Evolutionary conservation across 2,113 vertebrate species (phyloP).

Genomic region (Rhinolophus ferrumequinum): DNA sequence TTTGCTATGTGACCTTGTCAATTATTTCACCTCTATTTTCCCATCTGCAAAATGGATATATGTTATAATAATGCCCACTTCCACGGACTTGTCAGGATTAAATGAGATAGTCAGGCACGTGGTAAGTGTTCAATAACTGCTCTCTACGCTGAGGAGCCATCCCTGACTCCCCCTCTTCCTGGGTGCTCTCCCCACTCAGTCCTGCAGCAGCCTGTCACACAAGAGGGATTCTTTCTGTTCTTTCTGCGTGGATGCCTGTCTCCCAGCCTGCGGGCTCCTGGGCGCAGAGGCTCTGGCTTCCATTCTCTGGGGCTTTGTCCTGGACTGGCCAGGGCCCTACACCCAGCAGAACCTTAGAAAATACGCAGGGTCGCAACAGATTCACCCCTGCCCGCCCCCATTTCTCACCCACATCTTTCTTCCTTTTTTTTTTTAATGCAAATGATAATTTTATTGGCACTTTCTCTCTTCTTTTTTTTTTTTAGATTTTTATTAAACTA

Average conservation of each 20-base stretch:
- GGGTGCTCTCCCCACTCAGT: too few relatives aligned
- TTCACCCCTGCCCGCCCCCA: background rate
- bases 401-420: conserved; percentile 6
- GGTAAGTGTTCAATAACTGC: background rate
- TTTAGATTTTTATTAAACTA: too few relatives aligned
- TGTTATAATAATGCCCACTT: background rate
- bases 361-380: background rate
- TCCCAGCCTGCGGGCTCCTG: background rate
- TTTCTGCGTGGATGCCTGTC: background rate
- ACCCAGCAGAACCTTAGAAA: background rate
- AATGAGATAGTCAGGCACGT: background rate
- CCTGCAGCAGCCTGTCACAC: background rate
- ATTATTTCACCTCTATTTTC: background rate
- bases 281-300: background rate
- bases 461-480: too few relatives aligned
- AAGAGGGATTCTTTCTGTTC: background rate
- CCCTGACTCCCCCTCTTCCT: background rate
- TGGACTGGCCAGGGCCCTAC: background rate
- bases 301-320: background rate
- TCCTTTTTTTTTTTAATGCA: too few relatives aligned
- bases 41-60: conserved; percentile 28
- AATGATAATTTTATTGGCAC: too few relatives aligned
- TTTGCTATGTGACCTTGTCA: background rate
- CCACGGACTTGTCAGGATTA: background rate
- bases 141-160: background rate